A percentile compares a stretch with the other conserved stretches of the same genome.
phyloP scores from a whole-genome alignment of 23 tunicate species.

The Oikopleura vanhoeffeni region DNA sequence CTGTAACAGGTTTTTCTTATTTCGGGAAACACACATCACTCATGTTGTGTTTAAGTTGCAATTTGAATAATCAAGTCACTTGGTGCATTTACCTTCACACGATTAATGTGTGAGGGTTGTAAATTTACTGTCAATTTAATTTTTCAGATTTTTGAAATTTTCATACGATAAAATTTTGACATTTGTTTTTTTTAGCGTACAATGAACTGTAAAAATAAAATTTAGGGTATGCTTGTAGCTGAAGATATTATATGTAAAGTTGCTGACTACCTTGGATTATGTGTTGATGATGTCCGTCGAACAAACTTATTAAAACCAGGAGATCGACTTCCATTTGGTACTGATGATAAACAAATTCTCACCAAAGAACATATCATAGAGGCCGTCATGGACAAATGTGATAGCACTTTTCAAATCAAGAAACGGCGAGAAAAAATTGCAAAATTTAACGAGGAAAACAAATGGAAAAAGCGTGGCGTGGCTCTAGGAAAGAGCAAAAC shows the following conservation, averaged over 20 bases:
- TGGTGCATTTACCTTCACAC: no score
- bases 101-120: no score
- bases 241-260: slow-evolving; percentile 29
- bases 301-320: slow-evolving; percentile 37
- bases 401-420: not conserved
- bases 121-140: no score
- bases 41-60: no score
- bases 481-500: no score
- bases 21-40: no score
- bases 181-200: no score
- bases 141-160: no score
- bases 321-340: slow-evolving; percentile 30
- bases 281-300: slow-evolving; percentile 43
- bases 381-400: not conserved
- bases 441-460: slow-evolving; percentile 25
- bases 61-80: no score
- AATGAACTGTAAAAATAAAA: no score
- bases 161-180: no score
- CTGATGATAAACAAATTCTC: slow-evolving; percentile 2
- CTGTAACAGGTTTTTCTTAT: no score
- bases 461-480: slow-evolving; percentile 35
- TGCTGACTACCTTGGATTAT: slow-evolving; percentile 20
- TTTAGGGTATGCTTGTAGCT: slow-evolving; percentile 27
- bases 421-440: slow-evolving; percentile 20
- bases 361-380: not conserved